Conservation (phyloP, 2,113 vertebrate genomes). For the Sylvilagus bachmani region DNA sequence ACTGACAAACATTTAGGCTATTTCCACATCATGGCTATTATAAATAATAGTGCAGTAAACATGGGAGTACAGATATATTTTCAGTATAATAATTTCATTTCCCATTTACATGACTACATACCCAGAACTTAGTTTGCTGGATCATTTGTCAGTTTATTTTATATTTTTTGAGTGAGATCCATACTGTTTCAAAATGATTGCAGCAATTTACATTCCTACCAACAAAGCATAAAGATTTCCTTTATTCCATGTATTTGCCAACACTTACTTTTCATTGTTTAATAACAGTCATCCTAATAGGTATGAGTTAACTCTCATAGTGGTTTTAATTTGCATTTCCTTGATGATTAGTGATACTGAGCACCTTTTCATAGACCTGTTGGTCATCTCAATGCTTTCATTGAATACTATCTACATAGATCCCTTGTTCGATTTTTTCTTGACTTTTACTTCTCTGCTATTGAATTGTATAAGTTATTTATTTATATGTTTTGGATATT, state of each 20-base stretch:
- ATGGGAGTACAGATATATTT: not conserved
- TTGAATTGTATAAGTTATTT: not conserved
- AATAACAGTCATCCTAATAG: not conserved
- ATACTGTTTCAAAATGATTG: not conserved
- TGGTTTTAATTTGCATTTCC: too few species aligned
- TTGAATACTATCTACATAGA: too few species aligned
- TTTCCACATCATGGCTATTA: too few species aligned
- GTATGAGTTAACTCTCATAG: not conserved
- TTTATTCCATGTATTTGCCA: not conserved
- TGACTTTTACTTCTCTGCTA: not conserved
- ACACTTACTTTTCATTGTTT: not conserved
- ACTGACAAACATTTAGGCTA: too few species aligned
- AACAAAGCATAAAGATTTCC: not conserved
- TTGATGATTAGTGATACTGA: too few species aligned
- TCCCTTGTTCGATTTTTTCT: too few species aligned
- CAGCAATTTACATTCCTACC: not conserved
- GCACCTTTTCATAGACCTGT: too few species aligned
- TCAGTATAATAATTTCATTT: not conserved
- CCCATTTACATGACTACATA: too few species aligned
- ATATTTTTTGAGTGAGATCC: not conserved
- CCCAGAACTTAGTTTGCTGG: not conserved
- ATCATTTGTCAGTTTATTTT: not conserved
- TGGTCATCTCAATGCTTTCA: too few species aligned
- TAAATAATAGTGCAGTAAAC: too few species aligned
- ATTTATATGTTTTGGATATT: not conserved